Evolutionary conservation across 2,888 invertebrate species (phyloP).

Genomic region (Drosophila conformis): DNA sequence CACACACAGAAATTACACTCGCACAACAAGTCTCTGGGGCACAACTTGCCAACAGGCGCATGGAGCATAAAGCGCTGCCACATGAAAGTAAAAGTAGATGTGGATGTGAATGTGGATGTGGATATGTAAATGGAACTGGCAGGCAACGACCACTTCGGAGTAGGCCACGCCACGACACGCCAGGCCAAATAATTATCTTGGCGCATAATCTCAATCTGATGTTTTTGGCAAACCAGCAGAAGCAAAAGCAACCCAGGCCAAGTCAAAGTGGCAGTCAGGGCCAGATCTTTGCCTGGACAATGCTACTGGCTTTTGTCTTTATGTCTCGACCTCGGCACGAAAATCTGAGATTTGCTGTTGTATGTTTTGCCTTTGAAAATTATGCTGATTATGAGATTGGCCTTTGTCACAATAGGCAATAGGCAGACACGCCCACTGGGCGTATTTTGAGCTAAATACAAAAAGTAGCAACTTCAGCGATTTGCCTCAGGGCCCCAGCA

Average conservation of each 20-base stretch:
- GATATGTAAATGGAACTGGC: conserved; percentile 35
- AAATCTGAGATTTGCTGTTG: conserved; percentile 56
- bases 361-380: conserved; percentile 57
- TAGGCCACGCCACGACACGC: conserved; percentile 58
- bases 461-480: conserved; percentile 35
- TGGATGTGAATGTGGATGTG: conserved; percentile 41
- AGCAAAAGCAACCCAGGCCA: conserved; percentile 1
- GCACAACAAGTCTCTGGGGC: conserved; percentile 75
- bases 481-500: conserved; percentile 14
- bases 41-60: conserved; percentile 76
- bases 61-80: conserved; percentile 72
- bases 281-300: conserved; percentile 53
- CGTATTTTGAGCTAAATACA: conserved; percentile 17
- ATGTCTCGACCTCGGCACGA: conserved; percentile 39
- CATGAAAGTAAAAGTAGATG: conserved; percentile 67
- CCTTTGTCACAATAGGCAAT: conserved; percentile 42
- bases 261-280: conserved; percentile 9
- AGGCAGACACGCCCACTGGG: conserved; percentile 43
- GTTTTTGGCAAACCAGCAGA: conserved; percentile 44
- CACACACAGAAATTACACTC: conserved; percentile 58
- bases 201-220: conserved; percentile 70
- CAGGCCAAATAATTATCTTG: conserved; percentile 75
- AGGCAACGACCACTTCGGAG: conserved; percentile 43
- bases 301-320: conserved; percentile 64
- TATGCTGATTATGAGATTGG: conserved; percentile 78